Evolutionary conservation across 2,888 invertebrate genomes (phyloP), one percentile per base, ranked within the genome.

Genomic region (Chloroclystis v-ata): DNA sequence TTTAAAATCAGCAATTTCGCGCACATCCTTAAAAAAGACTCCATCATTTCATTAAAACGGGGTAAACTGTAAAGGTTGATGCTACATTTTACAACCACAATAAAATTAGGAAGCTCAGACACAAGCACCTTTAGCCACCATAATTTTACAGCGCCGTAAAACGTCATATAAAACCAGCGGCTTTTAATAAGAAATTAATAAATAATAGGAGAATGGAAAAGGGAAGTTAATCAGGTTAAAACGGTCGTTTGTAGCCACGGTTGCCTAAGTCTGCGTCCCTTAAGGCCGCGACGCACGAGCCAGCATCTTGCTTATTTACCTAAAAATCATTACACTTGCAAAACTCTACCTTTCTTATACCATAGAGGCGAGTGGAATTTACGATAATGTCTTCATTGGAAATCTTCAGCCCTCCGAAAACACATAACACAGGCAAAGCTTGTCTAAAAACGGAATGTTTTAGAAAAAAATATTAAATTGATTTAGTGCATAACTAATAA

Each of bases 241-340:
- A 64, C 66, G 63, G 58, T 63, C 63, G 59, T 65, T 62, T 62
- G 61, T 60, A 59, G 66, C 67, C 67, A 48, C 63, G 57, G 40
- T 54, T 56, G 51, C 0, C 20, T 47, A 46, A 44, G 59, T 55
- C 60, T 9, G 14, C 11, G n/a, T 8, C 30, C 30, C 14, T 14
- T 32, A 12, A 7, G 29, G 12, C 12, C 9, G 4, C 13, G 12
- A n/a, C n/a, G n/a, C n/a, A n/a, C n/a, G n/a, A n/a, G n/a, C n/a
- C n/a, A n/a, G n/a, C n/a, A n/a, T n/a, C n/a, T n/a, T n/a, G n/a
- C n/a, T n/a, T n/a, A n/a, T n/a, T n/a, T n/a, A n/a, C n/a, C n/a
- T n/a, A n/a, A n/a, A n/a, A n/a, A n/a, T n/a, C n/a, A n/a, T n/a
- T n/a, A n/a, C n/a, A n/a, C n/a, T n/a, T n/a, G n/a, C n/a, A n/a